Evolutionary conservation across 2,888 invertebrate species (phyloP).

Genomic region (Drosophila barbarae): DNA sequence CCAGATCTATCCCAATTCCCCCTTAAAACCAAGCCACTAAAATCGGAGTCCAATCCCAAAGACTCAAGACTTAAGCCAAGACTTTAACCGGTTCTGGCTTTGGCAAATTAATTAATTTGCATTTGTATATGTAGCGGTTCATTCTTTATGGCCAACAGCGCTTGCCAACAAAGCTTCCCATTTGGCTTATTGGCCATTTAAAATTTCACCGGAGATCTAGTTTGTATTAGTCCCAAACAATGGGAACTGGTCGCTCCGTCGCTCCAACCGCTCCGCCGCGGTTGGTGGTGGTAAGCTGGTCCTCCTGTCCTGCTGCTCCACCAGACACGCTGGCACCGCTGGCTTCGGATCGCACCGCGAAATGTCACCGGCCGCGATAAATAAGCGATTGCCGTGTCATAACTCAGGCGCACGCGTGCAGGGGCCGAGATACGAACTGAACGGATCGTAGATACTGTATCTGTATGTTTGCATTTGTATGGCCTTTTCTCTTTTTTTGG

Average conservation of each 20-base stretch:
- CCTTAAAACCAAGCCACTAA: not conserved
- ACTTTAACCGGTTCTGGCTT: conserved; percentile 42
- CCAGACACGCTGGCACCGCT: conserved; percentile 68
- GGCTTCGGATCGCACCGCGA: conserved; percentile 23
- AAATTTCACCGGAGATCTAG: conserved; percentile 65
- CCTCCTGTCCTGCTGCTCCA: conserved; percentile 57
- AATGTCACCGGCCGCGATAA: conserved; percentile 40
- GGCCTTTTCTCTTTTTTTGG: conserved; percentile 31
- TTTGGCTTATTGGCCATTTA: conserved; percentile 59
- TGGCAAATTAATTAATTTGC: conserved; percentile 61
- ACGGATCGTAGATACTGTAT: conserved; percentile 35
- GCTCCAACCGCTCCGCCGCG: not conserved
- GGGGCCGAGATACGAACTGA: conserved; percentile 45
- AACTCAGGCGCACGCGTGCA: conserved; percentile 67
- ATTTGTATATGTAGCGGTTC: conserved; percentile 62
- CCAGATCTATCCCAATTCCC: not conserved
- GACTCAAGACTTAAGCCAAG: not conserved
- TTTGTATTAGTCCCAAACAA: conserved; percentile 52
- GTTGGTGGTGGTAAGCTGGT: conserved; percentile 1
- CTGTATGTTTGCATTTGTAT: conserved; percentile 34
- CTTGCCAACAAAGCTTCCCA: conserved; percentile 54
- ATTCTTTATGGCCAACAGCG: conserved; percentile 47
- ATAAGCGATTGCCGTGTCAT: conserved; percentile 49
- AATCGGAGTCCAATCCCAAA: not conserved
- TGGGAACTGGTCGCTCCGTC: conserved; percentile 23